Evolutionary conservation across 2,888 invertebrate genomes (phyloP).

Genomic region (Cantharis flavilabris): DNA sequence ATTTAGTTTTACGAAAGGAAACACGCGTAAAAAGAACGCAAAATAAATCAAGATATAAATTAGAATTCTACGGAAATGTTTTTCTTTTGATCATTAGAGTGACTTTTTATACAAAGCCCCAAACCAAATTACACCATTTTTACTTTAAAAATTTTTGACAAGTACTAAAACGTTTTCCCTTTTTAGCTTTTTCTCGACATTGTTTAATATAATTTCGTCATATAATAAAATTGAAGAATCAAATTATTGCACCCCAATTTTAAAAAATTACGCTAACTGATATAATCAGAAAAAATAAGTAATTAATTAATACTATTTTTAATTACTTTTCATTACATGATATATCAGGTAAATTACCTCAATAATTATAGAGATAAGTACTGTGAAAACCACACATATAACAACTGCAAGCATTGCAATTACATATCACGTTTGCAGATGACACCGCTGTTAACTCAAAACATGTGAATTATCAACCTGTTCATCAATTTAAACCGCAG

Average conservation of each 20-base stretch:
- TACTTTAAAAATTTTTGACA: neutral
- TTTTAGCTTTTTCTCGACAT: neutral
- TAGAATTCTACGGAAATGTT: neutral
- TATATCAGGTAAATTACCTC: too few relatives aligned
- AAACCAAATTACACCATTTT: neutral
- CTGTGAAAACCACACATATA: neutral
- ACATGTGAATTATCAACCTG: neutral
- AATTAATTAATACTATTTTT: neutral
- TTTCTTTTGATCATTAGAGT: slow-evolving; percentile 5
- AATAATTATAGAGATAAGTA: neutral
- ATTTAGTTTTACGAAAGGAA: neutral
- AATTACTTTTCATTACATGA: too few relatives aligned
- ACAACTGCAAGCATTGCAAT: neutral
- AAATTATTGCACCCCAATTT: neutral
- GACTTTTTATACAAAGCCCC: neutral
- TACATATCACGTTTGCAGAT: neutral
- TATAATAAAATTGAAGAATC: neutral
- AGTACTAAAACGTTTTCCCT: neutral
- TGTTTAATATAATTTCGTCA: neutral
- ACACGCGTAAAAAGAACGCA: neutral
- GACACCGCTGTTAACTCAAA: neutral
- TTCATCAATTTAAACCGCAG: neutral
- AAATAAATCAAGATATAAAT: slow-evolving; percentile 8
- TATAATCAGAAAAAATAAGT: too few relatives aligned
- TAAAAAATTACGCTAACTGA: too few relatives aligned